These are phyloP conservation scores for Oscheius myriophilus DNA, from an alignment of 2,888 invertebrate genomes.

Conservation along the genomic window DNA sequence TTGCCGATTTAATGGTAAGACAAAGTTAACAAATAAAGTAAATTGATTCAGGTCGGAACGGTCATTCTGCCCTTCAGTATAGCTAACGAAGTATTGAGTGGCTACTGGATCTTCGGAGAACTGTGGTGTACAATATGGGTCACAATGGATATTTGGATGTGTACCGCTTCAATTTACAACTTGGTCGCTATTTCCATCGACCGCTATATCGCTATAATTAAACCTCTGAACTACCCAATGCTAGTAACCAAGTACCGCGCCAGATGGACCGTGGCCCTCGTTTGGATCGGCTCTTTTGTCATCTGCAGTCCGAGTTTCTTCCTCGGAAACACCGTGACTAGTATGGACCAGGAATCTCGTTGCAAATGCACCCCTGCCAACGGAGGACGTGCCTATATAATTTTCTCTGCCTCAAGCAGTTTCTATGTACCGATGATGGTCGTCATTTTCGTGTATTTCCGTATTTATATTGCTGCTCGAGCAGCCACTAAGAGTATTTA, in stretches of 20 bases:
- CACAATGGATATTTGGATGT: slow-evolving; percentile 97
- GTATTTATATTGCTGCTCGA: slow-evolving; percentile 89
- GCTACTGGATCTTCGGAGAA: slow-evolving; percentile 94
- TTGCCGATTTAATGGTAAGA: slow-evolving; percentile 84
- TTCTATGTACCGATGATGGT: slow-evolving; percentile 97
- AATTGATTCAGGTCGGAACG: slow-evolving; percentile 81
- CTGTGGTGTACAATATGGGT: slow-evolving; percentile 90
- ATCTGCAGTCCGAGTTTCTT: slow-evolving; percentile 93
- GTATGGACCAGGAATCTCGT: slow-evolving; percentile 22
- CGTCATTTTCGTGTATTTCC: slow-evolving; percentile 97
- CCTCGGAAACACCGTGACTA: slow-evolving; percentile 55
- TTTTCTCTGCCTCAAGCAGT: slow-evolving; percentile 86
- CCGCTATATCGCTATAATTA: slow-evolving; percentile 90
- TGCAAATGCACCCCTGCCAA: slow-evolving; percentile 88
- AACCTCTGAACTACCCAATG: slow-evolving; percentile 92
- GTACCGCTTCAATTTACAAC: slow-evolving; percentile 95
- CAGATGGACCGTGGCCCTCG: slow-evolving; percentile 74
- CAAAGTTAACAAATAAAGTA: too few species aligned
- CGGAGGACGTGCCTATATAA: slow-evolving; percentile 88
- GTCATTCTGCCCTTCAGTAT: slow-evolving; percentile 95
- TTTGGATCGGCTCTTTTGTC: slow-evolving; percentile 93
- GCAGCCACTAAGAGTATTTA: slow-evolving; percentile 69
- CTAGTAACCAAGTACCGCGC: slow-evolving; percentile 78
- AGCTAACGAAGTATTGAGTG: slow-evolving; percentile 83
- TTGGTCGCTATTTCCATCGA: slow-evolving; percentile 92